Conservation (phyloP, 2,113 vertebrate genomes). For the Cercopithecus mona region DNA sequence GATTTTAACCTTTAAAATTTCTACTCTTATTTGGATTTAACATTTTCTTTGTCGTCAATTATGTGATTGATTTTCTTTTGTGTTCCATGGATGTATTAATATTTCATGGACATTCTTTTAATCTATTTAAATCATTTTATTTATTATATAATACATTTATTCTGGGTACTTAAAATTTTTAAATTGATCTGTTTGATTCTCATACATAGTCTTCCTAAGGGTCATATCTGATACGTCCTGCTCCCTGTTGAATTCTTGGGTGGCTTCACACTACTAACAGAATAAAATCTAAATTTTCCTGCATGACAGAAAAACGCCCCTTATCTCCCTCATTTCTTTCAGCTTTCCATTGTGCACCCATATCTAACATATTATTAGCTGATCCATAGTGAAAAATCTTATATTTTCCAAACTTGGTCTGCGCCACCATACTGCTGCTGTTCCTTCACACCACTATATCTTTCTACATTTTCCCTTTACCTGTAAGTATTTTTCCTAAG, state of each 20-base stretch:
- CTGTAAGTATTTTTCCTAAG: not conserved
- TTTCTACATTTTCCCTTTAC: not conserved
- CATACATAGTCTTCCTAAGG: not conserved
- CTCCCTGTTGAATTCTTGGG: not conserved
- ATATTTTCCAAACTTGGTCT: not conserved
- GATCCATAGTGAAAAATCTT: not conserved
- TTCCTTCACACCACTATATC: not conserved
- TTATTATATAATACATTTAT: slow-evolving; percentile 25
- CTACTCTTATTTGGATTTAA: slow-evolving; percentile 35
- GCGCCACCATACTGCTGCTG: not conserved
- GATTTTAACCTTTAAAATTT: slow-evolving; percentile 7
- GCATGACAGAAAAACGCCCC: not conserved
- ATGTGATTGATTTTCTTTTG: slow-evolving; percentile 49
- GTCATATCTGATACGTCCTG: not conserved
- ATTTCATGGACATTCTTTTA: slow-evolving; percentile 24
- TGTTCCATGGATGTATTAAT: not conserved
- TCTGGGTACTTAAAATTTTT: not conserved
- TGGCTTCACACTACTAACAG: not conserved
- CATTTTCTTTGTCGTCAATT: slow-evolving; percentile 37
- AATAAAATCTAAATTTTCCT: not conserved
- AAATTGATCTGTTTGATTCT: not conserved
- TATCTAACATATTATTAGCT: not conserved
- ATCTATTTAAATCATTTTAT: slow-evolving; percentile 42
- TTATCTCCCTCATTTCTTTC: not conserved
- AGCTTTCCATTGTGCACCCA: not conserved